Evolutionary conservation across 30 jellyfish, hydroid and myxozoan genomes (phyloP), one percentile per base, ranked within the genome.

Genomic region (Turritopsis dohrnii): DNA sequence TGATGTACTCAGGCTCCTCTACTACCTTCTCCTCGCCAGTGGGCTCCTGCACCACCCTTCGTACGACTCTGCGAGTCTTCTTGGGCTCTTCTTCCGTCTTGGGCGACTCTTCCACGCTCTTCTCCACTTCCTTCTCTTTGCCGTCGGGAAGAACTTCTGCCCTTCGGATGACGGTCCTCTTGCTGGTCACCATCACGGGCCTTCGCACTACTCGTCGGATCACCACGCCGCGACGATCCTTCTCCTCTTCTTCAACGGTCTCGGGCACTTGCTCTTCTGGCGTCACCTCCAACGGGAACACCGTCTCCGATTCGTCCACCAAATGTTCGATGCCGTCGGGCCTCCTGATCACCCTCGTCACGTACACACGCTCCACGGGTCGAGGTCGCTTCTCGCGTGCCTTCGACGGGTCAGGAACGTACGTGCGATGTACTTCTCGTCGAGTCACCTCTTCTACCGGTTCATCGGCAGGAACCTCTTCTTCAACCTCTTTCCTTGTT

Each of bases 251-350:
- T 18, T 53, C 88, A 24, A 65, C 85, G 8, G 27, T 74, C 22
- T 85, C 86, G 41, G 84, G 71, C 84, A 79, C 87, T 16, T 65
- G 29, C 82, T 89, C 95, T 29, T 85, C 95, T 25, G 94, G 90
- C 54, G 30, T 75, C 20, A 54, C 89, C 52, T 90, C 96, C 54
- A 75, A 1, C 53, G 97, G 97, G n/a, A 74, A 80, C 26, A 90
- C 89, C 0, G 96, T 90, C 79, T 90, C 97, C 3, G 97, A 90
- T 52, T 76, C 82, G 85, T 90, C 97, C 31, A 90, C 53, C 21
- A 90, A 77, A n/a, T 85, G 81, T 65, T 86, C 95, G 22, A 75
- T 81, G 81, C 97, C 97, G 81, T 85, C 95, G 19, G 88, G 91
- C 83, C 80, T 86, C 52, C 97, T 79, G 83, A 86, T 28, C 30